These are phyloP conservation scores for Calliopsis andreniformis DNA, from an alignment of 1,140 invertebrate species.

Conservation along the genomic window DNA sequence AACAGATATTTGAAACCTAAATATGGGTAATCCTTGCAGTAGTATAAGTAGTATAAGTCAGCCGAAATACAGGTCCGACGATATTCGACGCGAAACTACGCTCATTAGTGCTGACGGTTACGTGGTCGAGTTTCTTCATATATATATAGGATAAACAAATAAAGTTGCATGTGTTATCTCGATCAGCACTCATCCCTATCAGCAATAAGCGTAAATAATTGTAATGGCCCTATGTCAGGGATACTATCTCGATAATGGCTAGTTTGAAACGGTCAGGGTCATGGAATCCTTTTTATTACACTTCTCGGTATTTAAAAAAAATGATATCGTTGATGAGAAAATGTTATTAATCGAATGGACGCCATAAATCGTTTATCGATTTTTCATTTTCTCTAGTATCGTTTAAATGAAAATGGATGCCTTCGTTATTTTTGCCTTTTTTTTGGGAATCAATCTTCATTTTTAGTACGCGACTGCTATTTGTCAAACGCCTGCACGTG, in stretches of 20 bases:
- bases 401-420: no score
- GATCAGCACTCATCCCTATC: slow-evolving; percentile 7
- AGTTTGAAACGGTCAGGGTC: not conserved
- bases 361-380: not conserved
- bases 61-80: not conserved
- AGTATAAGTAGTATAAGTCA: no score
- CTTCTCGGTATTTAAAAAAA: not conserved
- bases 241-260: not conserved
- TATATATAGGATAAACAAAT: not conserved
- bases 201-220: slow-evolving; percentile 26
- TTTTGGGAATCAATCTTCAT: no score
- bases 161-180: slow-evolving; percentile 35
- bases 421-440: no score
- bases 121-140: not conserved
- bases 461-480: no score
- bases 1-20: not conserved
- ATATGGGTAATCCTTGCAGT: not conserved
- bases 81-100: not conserved
- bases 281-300: not conserved
- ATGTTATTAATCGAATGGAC: not conserved
- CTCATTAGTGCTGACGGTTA: not conserved
- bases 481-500: no score
- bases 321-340: not conserved
- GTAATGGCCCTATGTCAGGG: slow-evolving; percentile 19
- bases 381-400: not conserved